Evolutionary conservation across 92 coral and sea anemone species (phyloP), one percentile per base, ranked within the genome.

Genomic region (Montipora capitata): DNA sequence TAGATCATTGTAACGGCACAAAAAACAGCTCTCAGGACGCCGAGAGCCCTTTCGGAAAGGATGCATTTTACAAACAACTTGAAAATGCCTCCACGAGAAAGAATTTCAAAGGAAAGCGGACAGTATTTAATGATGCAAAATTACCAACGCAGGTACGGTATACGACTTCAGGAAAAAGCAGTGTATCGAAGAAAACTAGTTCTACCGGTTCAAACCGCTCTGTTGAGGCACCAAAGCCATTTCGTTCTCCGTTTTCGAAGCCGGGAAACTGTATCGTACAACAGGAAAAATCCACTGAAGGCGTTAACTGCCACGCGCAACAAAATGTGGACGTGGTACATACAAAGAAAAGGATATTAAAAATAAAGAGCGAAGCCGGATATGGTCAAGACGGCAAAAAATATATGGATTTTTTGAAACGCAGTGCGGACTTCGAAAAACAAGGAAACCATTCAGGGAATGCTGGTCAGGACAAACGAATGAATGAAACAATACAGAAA

Each of bases 221-320:
- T 12, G 56, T 81, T 27, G 35, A 27, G 11, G 56, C 43, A 20
- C 77, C 79, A 5, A 83, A 73, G 57, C 72, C 72, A 2, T 73
- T 83, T 83, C 72, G 72, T 62, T 58, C 73, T 8, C 87, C 87
- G 14, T 72, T 83, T 72, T 83, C 72, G 87, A 83, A 17, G 3
- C 72, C 79, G 5, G 80, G 59, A 3, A 72, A 43, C 15, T 66
- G 77, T 68, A 68, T 68, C 15, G 11, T 77, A 11, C 45, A 10
- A 17, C 51, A n/a, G n/a, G 68, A 40, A 2, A 81, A 54, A n/a
- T 39, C 39, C 4, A n/a, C 16, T 38, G 68, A 68, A n/a, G 77
- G 52, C 16, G 18, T 35, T 52, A 52, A 51, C 2, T 5, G 14
- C 7, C 16, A 68, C 45, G 40, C 85, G 16, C 77, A 56, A 15